Base-by-base conservation (phyloP, 2,113 vertebrate species). In the Salvelinus namaycush region DNA sequence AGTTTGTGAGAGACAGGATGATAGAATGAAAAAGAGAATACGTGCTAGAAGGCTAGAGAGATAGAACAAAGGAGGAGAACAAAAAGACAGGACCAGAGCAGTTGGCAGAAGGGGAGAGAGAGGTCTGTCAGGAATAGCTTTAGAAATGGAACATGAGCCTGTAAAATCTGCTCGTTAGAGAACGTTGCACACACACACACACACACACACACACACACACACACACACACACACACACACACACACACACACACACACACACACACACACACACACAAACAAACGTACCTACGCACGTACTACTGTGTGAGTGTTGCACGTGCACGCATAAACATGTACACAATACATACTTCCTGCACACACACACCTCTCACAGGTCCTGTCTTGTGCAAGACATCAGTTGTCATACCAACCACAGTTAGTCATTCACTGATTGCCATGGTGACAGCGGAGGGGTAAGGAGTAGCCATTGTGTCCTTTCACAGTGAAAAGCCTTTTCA, bases 391-490 rank as follows among this genome's bases (percentile, higher is more conserved):
- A 54, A 54, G 51, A 16, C 16, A 54, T 54, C 71, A 57, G 77
- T 76, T 24, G 1, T 75, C 73, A 75, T 62, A 76, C 29, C 57
- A 73, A 59, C 79, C 67, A 62, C 73, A 48, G 73, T 84, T 83
- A 79, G 74, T 77, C 68, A 67, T 80, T 76, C 72, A 75, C 80
- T 73, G 71, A 83, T 90, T 75, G 69, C 83, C 83, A 88, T 87
- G 81, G 84, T 16, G 75, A 91, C 85, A 76, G 76, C 71, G 72
- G 68, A 24, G 29, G 67, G 86, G 84, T 87, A 84, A 77, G 76
- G 80, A 18, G 11, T 68, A 79, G 72, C 77, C 66, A 79, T 80
- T 90, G 73, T 83, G 76, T 72, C 24, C 39, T 78, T 9, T 62
- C n/a, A 62, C 59, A 83, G 81, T 69, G 79, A 83, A 77, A 76